Conservation (phyloP, 2,797 vertebrate species). For the Huso huso region DNA sequence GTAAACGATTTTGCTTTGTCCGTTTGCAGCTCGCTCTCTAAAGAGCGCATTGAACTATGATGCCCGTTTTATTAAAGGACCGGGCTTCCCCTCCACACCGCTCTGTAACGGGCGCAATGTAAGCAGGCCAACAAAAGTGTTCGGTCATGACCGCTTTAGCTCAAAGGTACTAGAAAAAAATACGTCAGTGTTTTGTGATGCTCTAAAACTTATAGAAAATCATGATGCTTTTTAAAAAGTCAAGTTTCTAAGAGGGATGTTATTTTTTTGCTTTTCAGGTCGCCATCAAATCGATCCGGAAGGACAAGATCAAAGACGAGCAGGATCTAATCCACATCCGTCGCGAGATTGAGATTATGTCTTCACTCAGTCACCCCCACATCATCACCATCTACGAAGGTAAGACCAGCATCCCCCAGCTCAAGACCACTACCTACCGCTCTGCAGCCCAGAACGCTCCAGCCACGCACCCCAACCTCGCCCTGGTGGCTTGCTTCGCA, state of each 20-base stretch:
- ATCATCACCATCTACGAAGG: conserved; percentile 95
- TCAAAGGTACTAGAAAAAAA: background rate
- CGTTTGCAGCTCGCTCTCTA: too few relatives aligned
- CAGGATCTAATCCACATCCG: conserved; percentile 89
- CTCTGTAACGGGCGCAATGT: background rate
- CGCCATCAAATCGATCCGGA: conserved; percentile 92
- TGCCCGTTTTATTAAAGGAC: background rate
- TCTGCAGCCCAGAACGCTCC: too few relatives aligned
- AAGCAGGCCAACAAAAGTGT: background rate
- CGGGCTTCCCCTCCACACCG: background rate
- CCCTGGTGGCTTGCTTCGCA: too few relatives aligned
- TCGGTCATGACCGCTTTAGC: background rate
- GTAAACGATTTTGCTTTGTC: too few relatives aligned
- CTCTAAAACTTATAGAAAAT: background rate
- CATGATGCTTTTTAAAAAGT: background rate
- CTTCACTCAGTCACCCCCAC: conserved; percentile 87
- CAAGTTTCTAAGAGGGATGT: fast-evolving
- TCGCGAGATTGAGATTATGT: conserved; percentile 97
- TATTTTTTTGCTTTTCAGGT: conserved; percentile 55
- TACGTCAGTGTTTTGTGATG: conserved; percentile 7
- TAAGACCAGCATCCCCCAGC: conserved; percentile 31
- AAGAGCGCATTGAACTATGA: too few relatives aligned
- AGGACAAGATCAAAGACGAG: conserved; percentile 90
- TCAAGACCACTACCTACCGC: too few relatives aligned
- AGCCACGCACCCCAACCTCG: too few relatives aligned